Conservation (phyloP, 2,113 vertebrate species). For the Leptosomus discolor region DNA sequence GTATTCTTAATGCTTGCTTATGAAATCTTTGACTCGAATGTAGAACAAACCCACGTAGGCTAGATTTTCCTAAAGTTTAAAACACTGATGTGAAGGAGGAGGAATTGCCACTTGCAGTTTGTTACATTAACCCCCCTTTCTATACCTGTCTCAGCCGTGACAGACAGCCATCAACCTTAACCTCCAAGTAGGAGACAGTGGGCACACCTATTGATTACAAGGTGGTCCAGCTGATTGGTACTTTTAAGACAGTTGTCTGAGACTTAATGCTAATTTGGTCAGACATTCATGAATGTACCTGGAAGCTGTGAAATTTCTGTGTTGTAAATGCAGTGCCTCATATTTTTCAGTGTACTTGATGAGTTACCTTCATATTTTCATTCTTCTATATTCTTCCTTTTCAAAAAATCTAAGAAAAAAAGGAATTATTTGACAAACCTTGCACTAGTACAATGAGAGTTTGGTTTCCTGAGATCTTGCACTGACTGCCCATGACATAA, state of each 20-base stretch:
- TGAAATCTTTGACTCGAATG: background rate
- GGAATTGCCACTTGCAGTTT: background rate
- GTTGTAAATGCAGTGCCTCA: background rate
- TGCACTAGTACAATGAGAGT: background rate
- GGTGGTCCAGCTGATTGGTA: background rate
- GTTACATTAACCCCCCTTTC: background rate
- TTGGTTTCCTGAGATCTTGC: background rate
- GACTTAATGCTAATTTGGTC: background rate
- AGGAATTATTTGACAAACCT: background rate
- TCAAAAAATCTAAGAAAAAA: background rate
- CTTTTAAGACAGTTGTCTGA: background rate
- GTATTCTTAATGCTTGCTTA: background rate
- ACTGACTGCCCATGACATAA: background rate
- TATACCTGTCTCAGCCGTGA: background rate
- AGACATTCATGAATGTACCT: background rate
- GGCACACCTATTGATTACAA: background rate
- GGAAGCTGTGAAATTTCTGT: background rate
- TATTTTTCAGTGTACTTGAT: background rate
- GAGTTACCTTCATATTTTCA: background rate
- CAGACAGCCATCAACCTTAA: background rate
- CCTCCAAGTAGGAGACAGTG: background rate
- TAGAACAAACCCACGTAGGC: background rate
- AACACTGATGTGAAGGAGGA: background rate
- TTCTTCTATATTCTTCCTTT: background rate
- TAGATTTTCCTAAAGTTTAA: background rate